Evolutionary conservation across 2,888 invertebrate genomes (phyloP), one percentile per base, ranked within the genome.

Genomic region (Macroteleia sp.): DNA sequence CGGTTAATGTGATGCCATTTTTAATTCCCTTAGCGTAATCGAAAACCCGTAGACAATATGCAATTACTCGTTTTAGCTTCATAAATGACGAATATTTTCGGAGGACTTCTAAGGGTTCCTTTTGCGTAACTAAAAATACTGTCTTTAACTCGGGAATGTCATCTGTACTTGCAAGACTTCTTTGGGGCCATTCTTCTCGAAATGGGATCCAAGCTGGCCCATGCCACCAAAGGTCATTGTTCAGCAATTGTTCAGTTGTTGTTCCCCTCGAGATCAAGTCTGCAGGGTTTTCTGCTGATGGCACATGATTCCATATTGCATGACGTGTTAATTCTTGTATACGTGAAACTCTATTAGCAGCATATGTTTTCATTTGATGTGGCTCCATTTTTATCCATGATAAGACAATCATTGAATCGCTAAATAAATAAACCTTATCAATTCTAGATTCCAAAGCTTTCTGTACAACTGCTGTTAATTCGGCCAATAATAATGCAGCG

Each of bases 181-280:
- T 12, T 16, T 42, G 42, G 3, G 20, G 42, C 42, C 42, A 42
- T 9, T 42, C 2, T 16, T 20, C 16, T 42, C 19, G 42, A 42
- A 14, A 36, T 36, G 14, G 14, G 6, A 36, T 36, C 80, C 79
- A 86, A 4, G 6, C 14, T 12, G 83, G 83, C 4, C 81, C 81
- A 25, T 56, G 34, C 77, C 81, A 80, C 83, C 81, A 82, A 3
- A 80, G 56, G 10, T 59, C 17, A 5, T 42, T 61, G 0, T 39
- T 32, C 9, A 66, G 10, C 6, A 85, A 20, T 39, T 71, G 30
- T n/a, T 81, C 12, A 5, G 79, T 80, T 8, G 12, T 14, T 3
- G 59, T 41, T 14, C 83, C 82, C 54, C 84, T 64, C 0, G 83
- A 81, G 5, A 80, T 76, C 0, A 81, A 50, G 46, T 84, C 83